Base-by-base conservation (phyloP, 2,113 vertebrate genomes). In the Tachysurus fulvidraco region DNA sequence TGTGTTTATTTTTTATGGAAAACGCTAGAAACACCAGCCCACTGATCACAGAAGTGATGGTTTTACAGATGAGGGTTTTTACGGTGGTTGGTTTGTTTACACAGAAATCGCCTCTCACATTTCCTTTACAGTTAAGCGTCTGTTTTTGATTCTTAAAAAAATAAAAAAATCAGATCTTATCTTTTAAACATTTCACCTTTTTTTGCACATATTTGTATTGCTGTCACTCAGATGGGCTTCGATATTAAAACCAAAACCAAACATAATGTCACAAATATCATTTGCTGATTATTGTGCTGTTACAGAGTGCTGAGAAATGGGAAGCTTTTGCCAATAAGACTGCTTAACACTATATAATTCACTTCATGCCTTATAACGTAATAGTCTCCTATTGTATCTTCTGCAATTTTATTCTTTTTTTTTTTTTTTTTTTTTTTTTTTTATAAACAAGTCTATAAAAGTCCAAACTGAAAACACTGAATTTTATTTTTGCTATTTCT, bases 401-500 rank as follows among this genome's bases (percentile, higher is more conserved):
- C 21, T 44, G 13, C 30, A 81, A 41, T 81, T 81, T 81, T 80
- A 59, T 60, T 80, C 4, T 19, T n/a, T 36, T 59, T 83, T 69
- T 60, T 62, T 71, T 36, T 36, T 41, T 9, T 19, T 46, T 23
- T 46, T 11, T 52, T 23, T 46, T 76, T 50, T 50, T 11, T 55
- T 28, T 16, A 25, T 0, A 59, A 7, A 13, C 4, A 60, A 36
- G 52, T 57, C 23, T 73, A 69, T 50, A 77, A 62, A 60, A 69
- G 67, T 57, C 21, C 57, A 83, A 80, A 82, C 71, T 84, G 54
- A 89, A 90, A 87, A 88, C 88, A 89, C 84, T 88, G 84, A 83
- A 79, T 83, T 83, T 77, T 50, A 17, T 81, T 46, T 85, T 65
- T 57, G 73, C 44, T 76, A 12, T 4, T 19, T 4, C 36, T 81